Base-by-base conservation (phyloP, 2,888 invertebrate genomes). In the Cyclophora punctaria region DNA sequence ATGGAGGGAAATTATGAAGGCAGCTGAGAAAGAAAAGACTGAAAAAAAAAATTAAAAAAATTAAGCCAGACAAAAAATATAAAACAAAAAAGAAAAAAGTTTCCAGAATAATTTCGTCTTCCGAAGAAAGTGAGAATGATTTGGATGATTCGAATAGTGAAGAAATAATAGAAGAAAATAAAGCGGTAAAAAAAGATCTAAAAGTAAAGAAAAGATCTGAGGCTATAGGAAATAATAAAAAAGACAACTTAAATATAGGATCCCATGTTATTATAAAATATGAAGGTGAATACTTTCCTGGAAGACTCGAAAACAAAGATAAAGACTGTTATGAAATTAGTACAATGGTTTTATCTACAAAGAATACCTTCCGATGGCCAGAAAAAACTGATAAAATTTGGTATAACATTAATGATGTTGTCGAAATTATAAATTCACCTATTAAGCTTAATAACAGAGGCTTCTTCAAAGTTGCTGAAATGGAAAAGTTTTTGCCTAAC, bases 371-470 rank as follows among this genome's bases (percentile, higher is more conserved):
- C 44, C 41, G 51, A 51, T 57, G 53, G 58, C 55, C 54, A 46
- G 51, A 52, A 48, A 52, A 46, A 48, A 37, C 49, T 41, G 55
- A 58, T 50, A 58, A 53, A 52, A 55, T 55, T 44, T 58, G 53
- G 55, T 55, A 58, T 47, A 37, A 6, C 48, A 48, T 50, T 45
- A 40, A 50, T 48, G 49, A 51, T 5, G 53, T 56, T 47, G 47
- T 56, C 33, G 53, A 56, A 50, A 49, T 50, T 47, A 54, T 56
- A 53, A 52, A 48, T 6, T 41, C 53, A 40, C 55, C 52, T 47
- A 6, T 35, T 5, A 34, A 34, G 6, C 1, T 44, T 20, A 55
- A 55, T 50, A 55, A 52, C 43, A 55, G 52, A 52, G 50, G 55
- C 35, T 55, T 52, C 34, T 55, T 48, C 41, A 56, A 51, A 51